A percentile compares a stretch with the other conserved stretches of the same genome.
phyloP scores from a whole-genome alignment of 2,888 invertebrate genomes.

The Trichogramma evanescens region DNA sequence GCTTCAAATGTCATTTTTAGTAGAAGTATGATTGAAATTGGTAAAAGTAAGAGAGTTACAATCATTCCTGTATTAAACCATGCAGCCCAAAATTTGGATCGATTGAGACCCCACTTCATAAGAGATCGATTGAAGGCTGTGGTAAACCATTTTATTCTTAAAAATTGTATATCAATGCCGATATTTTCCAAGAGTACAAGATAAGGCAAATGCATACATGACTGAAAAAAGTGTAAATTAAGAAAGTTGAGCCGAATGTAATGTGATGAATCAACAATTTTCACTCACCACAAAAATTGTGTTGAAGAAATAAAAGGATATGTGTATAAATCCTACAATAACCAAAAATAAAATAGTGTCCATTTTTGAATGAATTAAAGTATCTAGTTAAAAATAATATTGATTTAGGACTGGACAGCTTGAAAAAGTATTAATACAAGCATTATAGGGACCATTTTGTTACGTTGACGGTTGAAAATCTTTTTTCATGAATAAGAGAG shows the following conservation, averaged over 20 bases:
- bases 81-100: constrained; percentile 55
- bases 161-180: constrained; percentile 65
- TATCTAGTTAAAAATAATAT: too few species aligned
- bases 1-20: constrained; percentile 41
- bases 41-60: constrained; percentile 56
- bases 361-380: too few species aligned
- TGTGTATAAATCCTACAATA: constrained; percentile 59
- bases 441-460: too few species aligned
- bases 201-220: constrained; percentile 78
- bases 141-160: constrained; percentile 73
- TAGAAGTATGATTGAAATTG: constrained; percentile 53
- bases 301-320: constrained; percentile 69
- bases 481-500: too few species aligned
- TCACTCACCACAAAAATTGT: constrained; percentile 69
- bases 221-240: constrained; percentile 52
- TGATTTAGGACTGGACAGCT: too few species aligned
- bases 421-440: too few species aligned
- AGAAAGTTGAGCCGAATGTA: neutral
- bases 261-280: neutral
- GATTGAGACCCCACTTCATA: constrained; percentile 64
- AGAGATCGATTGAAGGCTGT: constrained; percentile 70
- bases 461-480: too few species aligned
- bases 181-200: constrained; percentile 68
- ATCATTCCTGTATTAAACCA: constrained; percentile 70
- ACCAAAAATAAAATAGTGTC: constrained; percentile 47